Evolutionary conservation across 2,888 invertebrate genomes (phyloP).

Genomic region (Lepidonotus clava): DNA sequence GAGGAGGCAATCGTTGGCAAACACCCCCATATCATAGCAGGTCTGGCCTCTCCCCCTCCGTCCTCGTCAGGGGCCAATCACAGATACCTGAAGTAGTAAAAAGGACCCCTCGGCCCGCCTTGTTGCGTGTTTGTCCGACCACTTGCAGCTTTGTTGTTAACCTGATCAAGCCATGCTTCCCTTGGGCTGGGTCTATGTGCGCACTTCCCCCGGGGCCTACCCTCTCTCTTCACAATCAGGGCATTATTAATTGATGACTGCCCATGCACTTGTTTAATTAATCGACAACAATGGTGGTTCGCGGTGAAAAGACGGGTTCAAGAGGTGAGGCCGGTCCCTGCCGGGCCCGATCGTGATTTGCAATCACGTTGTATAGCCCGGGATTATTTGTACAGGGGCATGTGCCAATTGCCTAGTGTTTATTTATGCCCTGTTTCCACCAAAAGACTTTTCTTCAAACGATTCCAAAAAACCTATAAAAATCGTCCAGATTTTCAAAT

Average conservation of each 20-base stretch:
- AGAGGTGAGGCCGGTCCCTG: not conserved
- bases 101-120: not conserved
- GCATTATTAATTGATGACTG: constrained; percentile 38
- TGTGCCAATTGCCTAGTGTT: too few species aligned
- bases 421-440: too few species aligned
- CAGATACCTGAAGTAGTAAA: constrained; percentile 15
- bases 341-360: not conserved
- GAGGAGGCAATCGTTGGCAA: not conserved
- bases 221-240: not conserved
- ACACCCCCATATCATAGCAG: not conserved
- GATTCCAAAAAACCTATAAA: too few species aligned
- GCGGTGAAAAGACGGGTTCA: not conserved
- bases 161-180: constrained; percentile 15
- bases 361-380: not conserved
- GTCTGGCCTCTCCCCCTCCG: not conserved
- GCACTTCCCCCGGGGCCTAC: not conserved
- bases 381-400: too few species aligned
- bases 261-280: constrained; percentile 50
- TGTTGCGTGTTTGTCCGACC: constrained; percentile 26
- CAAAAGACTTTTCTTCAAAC: too few species aligned
- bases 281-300: constrained; percentile 40
- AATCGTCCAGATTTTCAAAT: too few species aligned
- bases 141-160: constrained; percentile 35
- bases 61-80: not conserved
- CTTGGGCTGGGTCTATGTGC: not conserved